phyloP scores from a whole-genome alignment of 2,888 invertebrate species.

The Tiliacea citrago region DNA sequence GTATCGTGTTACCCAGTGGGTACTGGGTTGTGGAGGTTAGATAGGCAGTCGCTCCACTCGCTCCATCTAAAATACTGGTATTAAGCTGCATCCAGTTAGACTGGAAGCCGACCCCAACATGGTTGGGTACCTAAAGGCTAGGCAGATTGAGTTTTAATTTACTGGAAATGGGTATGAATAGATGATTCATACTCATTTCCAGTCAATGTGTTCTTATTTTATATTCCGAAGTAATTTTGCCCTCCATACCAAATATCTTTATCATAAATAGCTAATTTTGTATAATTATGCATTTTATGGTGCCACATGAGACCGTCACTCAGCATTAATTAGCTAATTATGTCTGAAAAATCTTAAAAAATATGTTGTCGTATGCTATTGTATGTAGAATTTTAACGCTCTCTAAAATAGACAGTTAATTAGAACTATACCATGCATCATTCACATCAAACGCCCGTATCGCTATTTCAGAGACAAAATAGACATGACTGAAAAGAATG shows the following conservation, averaged over 20 bases:
- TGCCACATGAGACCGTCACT: neutral
- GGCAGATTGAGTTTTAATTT: too few species aligned
- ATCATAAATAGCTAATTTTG: neutral
- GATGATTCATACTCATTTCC: too few species aligned
- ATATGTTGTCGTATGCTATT: neutral
- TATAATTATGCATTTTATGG: neutral
- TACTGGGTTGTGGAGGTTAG: too few species aligned
- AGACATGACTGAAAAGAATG: slow-evolving; percentile 86
- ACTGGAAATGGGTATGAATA: too few species aligned
- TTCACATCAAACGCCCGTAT: slow-evolving; percentile 28
- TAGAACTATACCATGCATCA: neutral
- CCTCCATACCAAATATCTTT: neutral
- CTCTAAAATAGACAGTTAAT: neutral
- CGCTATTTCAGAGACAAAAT: slow-evolving; percentile 84
- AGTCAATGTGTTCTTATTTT: too few species aligned
- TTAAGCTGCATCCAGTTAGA: too few species aligned
- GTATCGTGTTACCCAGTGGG: too few species aligned
- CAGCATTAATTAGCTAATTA: slow-evolving; percentile 3
- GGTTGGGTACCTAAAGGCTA: too few species aligned
- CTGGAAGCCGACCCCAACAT: too few species aligned
- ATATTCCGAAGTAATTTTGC: neutral
- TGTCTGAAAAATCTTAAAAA: neutral
- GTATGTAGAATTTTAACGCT: neutral
- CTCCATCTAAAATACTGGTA: too few species aligned
- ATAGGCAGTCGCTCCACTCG: too few species aligned